phyloP scores from a whole-genome alignment of 2,797 vertebrate species.

The Antennarius maculatus region DNA sequence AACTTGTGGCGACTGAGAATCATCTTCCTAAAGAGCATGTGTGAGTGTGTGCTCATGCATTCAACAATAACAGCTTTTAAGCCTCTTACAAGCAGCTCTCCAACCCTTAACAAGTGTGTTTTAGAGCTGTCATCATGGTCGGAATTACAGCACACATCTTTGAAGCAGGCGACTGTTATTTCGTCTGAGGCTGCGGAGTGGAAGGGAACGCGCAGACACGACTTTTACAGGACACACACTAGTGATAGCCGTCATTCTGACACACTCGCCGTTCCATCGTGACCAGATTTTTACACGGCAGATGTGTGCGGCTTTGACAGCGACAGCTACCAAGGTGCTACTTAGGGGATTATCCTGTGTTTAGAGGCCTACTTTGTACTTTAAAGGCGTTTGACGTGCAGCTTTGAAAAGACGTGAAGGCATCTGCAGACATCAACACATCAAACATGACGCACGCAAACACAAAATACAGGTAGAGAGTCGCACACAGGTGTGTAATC shows the following conservation, averaged over 20 bases:
- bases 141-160: constrained; percentile 59
- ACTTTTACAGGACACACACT: constrained; percentile 22
- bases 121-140: constrained; percentile 64
- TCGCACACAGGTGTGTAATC: constrained; percentile 56
- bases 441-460: constrained; percentile 54
- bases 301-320: constrained; percentile 30
- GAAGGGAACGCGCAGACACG: not conserved
- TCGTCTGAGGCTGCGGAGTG: constrained; percentile 10
- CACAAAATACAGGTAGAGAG: constrained; percentile 50
- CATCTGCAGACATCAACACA: constrained; percentile 54
- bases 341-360: constrained; percentile 68
- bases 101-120: constrained; percentile 45
- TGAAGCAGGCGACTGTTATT: constrained; percentile 49
- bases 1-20: constrained; percentile 8
- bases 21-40: constrained; percentile 21
- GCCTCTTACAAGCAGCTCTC: constrained; percentile 31
- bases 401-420: constrained; percentile 47
- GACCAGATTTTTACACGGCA: constrained; percentile 21
- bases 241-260: not conserved
- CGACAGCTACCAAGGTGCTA: constrained; percentile 52
- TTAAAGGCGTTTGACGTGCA: constrained; percentile 22
- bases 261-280: not conserved
- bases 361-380: constrained; percentile 58
- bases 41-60: constrained; percentile 22
- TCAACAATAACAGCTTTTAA: constrained; percentile 62